phyloP scores from a whole-genome alignment of 2,797 vertebrate species.

The Strix occidentalis region DNA sequence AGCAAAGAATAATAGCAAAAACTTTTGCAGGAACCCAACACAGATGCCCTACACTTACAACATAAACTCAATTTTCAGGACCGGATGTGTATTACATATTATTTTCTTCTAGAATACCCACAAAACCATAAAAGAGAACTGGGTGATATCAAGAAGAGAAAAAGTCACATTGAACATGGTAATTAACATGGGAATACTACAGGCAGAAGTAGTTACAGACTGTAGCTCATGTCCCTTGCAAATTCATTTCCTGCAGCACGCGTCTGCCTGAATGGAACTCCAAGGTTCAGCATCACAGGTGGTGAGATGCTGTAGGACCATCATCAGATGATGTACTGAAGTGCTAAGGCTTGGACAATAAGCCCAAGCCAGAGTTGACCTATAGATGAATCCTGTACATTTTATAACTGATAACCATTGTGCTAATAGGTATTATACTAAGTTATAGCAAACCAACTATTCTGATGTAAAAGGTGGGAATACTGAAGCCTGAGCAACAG shows the following conservation, averaged over 20 bases:
- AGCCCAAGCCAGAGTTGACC: too few relatives aligned
- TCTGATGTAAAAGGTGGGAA: too few relatives aligned
- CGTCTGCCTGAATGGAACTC: background rate
- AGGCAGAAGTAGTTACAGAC: background rate
- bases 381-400: too few relatives aligned
- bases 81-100: background rate
- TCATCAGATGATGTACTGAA: background rate
- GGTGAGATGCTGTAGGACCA: background rate
- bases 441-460: too few relatives aligned
- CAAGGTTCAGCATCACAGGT: background rate
- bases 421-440: too few relatives aligned
- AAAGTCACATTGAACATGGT: background rate
- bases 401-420: too few relatives aligned
- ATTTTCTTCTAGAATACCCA: background rate
- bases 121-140: background rate
- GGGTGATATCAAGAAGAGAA: background rate
- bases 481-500: too few relatives aligned
- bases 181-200: background rate
- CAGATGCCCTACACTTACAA: background rate
- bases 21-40: background rate
- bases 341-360: too few relatives aligned
- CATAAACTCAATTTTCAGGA: background rate
- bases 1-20: background rate
- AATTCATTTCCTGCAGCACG: accelerated
- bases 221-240: background rate